Evolutionary conservation across 2,113 vertebrate species (phyloP).

Genomic region (Upupa epops): DNA sequence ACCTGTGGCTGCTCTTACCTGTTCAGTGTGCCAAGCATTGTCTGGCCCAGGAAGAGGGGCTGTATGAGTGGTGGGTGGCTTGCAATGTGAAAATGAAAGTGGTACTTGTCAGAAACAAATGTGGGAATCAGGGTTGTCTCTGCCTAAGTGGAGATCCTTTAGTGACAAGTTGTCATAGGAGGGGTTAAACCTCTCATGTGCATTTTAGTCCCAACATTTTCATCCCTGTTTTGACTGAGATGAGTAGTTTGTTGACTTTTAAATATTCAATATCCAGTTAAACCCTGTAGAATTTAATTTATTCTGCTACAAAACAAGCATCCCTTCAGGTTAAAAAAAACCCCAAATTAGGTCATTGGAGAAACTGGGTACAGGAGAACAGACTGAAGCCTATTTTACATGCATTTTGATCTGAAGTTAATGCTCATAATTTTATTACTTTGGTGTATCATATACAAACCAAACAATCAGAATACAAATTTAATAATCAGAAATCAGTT

Average conservation of each 20-base stretch:
- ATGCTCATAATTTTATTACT: constrained; percentile 19
- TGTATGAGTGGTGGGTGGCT: accelerated
- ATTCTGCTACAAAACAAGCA: not conserved
- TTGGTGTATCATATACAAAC: constrained; percentile 32
- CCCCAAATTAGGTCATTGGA: not conserved
- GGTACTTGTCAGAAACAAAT: not conserved
- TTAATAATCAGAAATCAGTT: constrained; percentile 40
- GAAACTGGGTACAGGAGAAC: not conserved
- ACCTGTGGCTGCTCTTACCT: not conserved
- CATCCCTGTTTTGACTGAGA: not conserved
- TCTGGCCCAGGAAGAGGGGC: not conserved
- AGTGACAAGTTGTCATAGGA: not conserved
- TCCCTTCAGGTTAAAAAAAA: not conserved
- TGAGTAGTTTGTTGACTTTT: not conserved
- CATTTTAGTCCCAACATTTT: not conserved
- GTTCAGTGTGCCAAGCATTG: not conserved
- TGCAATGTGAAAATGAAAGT: not conserved
- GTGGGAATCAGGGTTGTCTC: not conserved
- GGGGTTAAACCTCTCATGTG: not conserved
- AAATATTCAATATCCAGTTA: not conserved
- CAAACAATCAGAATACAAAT: constrained; percentile 22
- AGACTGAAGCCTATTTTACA: not conserved
- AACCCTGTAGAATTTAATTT: not conserved
- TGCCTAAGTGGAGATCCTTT: not conserved
- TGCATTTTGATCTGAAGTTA: not conserved